Evolutionary conservation across 2,888 invertebrate genomes (phyloP).

Genomic region (Euclidia mi): DNA sequence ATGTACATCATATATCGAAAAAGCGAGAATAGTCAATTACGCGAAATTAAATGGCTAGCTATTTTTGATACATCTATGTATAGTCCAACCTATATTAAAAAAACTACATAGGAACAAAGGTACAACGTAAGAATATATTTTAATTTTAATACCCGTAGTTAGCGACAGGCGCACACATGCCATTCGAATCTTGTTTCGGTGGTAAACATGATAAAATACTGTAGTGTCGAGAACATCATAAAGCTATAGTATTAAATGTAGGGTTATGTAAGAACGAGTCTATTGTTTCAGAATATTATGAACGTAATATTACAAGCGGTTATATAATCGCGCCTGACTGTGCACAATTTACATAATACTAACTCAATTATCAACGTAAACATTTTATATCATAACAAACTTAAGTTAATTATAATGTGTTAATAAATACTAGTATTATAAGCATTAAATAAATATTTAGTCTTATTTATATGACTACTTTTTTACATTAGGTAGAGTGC

Average conservation of each 20-base stretch:
- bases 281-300: slow-evolving; percentile 14
- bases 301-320: slow-evolving; percentile 14
- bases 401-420: slow-evolving; percentile 32
- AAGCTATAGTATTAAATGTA: slow-evolving; percentile 9
- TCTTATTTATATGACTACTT: slow-evolving; percentile 49
- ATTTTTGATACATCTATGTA: too few relatives aligned
- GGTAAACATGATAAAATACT: slow-evolving; percentile 48
- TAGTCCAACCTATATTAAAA: too few relatives aligned
- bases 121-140: background rate
- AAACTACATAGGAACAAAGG: too few relatives aligned
- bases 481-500: slow-evolving; percentile 42
- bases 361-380: slow-evolving; percentile 29
- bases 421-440: slow-evolving; percentile 45
- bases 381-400: slow-evolving; percentile 36
- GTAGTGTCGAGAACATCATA: slow-evolving; percentile 22
- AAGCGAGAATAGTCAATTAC: too few relatives aligned
- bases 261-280: slow-evolving; percentile 11
- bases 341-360: slow-evolving; percentile 21
- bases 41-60: too few relatives aligned
- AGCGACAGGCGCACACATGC: slow-evolving; percentile 10
- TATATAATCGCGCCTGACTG: slow-evolving; percentile 8
- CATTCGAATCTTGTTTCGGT: slow-evolving; percentile 39
- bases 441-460: slow-evolving; percentile 50
- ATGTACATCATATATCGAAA: too few relatives aligned
- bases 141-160: slow-evolving; percentile 35